A percentile compares a stretch with the other conserved stretches of the same genome.
phyloP scores from a whole-genome alignment of 2,113 vertebrate genomes.

The Saiga tatarica region DNA sequence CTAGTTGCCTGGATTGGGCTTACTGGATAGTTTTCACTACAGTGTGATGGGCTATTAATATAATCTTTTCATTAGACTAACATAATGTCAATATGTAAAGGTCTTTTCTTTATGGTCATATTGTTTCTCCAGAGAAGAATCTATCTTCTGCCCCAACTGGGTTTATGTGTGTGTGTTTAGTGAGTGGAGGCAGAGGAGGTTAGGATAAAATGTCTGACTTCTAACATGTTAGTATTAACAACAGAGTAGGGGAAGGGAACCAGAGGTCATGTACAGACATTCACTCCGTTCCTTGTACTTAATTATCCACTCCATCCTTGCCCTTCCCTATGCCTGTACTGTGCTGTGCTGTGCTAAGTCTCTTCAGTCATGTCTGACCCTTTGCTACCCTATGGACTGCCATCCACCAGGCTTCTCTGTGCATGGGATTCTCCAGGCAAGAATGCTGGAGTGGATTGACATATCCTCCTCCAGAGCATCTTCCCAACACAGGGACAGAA shows the following conservation, averaged over 20 bases:
- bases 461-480: not conserved
- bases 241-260: not conserved
- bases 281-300: not conserved
- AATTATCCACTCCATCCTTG: not conserved
- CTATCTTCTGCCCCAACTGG: not conserved
- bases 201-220: not conserved
- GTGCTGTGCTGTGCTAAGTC: not conserved
- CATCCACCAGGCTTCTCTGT: not conserved
- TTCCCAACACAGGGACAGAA: not conserved
- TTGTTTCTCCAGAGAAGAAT: not conserved
- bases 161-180: not conserved
- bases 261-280: not conserved
- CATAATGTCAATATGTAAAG: not conserved
- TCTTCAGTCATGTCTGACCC: not conserved
- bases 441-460: not conserved
- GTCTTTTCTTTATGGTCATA: not conserved
- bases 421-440: not conserved
- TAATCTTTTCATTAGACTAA: not conserved
- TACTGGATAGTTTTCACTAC: not conserved
- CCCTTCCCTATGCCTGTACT: not conserved
- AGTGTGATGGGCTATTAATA: not conserved
- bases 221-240: not conserved
- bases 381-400: not conserved
- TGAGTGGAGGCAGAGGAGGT: rapidly evolving
- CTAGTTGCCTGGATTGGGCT: not conserved